Base-by-base conservation (phyloP, 2,888 invertebrate species). In the Synergus japonicus region DNA sequence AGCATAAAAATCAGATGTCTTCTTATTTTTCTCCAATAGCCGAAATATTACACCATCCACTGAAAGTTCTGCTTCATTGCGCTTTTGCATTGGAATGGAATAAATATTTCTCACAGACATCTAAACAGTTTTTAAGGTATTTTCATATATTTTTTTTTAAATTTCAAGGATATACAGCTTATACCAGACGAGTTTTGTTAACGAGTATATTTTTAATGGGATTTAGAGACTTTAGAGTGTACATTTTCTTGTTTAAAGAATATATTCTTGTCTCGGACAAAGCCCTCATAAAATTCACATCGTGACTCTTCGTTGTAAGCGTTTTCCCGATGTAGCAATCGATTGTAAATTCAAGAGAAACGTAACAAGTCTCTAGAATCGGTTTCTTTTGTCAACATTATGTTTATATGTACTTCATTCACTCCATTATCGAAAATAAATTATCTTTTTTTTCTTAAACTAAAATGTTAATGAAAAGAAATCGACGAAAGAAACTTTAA, bases 251-350 rank as follows among this genome's bases (percentile, higher is more conserved):
- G 18, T 76, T 46, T 76, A 54, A 37, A 49, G 60, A 44, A 15
- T 43, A 22, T 81, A 60, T 60, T 46, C 73, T 67, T 60, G 65
- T 41, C 37, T 37, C 66, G 73, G 78, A 78, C 78, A 78, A 60
- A 67, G 67, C 22, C 67, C 67, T 67, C 67, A 67, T 67, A 67
- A 67, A 67, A 67, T 67, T 46, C 67, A 67, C 46, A 29, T 67
- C 66, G 64, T 77, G 78, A 44, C 64, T 76, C 78, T 76, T 79
- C 76, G 49, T 54, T 65, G 77, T 60, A 54, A 76, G 82, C 82
- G 83, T 82, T 85, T 83, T 83, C 85, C 44, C 10, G 7, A 44
- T 44, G 44, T 44, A 37, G 37, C 37, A 37, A 37, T 37, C 37
- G 37, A 37, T 37, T 37, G 37, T 37, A 37, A 37, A 37, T 37